phyloP scores from a whole-genome alignment of 1,140 invertebrate species.

The Diabrotica undecimpunctata region DNA sequence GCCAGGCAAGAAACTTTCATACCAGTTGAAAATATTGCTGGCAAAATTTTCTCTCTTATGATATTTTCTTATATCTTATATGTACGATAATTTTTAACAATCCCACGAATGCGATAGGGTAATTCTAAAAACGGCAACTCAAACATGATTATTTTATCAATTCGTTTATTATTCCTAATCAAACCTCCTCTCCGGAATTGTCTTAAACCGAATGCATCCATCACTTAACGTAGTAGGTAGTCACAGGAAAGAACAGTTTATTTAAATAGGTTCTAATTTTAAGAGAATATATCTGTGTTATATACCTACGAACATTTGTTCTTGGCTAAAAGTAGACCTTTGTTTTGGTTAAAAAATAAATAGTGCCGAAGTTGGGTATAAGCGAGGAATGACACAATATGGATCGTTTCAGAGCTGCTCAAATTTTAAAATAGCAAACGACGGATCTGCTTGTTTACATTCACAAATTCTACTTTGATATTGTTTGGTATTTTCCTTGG shows the following conservation, averaged over 20 bases:
- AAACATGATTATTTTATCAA: no score
- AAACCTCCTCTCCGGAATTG: background rate
- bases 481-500: slow-evolving; percentile 12
- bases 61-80: no score
- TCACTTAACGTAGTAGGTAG: slow-evolving; percentile 16
- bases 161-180: background rate
- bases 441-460: slow-evolving; percentile 20
- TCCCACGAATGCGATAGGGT: no score
- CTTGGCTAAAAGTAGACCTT: slow-evolving; percentile 22
- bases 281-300: slow-evolving; percentile 14
- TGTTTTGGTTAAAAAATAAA: slow-evolving; percentile 24
- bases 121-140: no score
- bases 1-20: no score
- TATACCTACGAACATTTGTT: slow-evolving; percentile 18
- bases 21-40: no score
- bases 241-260: slow-evolving; percentile 19
- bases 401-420: slow-evolving; percentile 10
- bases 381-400: slow-evolving; percentile 11
- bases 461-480: slow-evolving; percentile 12
- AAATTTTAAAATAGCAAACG: slow-evolving; percentile 17
- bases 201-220: background rate
- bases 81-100: no score
- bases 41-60: no score
- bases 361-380: slow-evolving; percentile 15
- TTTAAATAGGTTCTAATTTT: slow-evolving; percentile 17